A percentile compares a stretch with the other conserved stretches of the same genome.
These are phyloP conservation scores for Urocitellus parryii DNA, from an alignment of 2,113 vertebrate genomes.

Conservation along the genomic window DNA sequence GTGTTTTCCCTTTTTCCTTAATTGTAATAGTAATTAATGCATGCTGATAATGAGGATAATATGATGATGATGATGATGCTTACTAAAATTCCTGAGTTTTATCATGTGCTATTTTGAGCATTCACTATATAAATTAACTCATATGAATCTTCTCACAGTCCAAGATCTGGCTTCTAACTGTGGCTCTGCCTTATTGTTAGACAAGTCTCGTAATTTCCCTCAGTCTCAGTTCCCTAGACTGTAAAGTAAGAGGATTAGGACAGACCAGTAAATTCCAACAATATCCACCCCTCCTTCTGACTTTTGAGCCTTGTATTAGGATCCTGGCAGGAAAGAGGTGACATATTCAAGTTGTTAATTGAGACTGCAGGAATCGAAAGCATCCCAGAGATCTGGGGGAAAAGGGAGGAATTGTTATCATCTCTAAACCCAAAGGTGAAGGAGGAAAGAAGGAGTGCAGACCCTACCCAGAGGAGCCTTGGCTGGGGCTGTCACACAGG, in stretches of 20 bases:
- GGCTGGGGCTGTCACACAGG: background rate
- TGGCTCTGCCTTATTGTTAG: background rate
- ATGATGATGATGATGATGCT: background rate
- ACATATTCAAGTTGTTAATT: background rate
- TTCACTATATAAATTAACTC: background rate
- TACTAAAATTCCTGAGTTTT: background rate
- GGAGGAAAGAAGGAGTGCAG: background rate
- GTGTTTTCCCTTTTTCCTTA: background rate
- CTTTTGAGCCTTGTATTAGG: background rate
- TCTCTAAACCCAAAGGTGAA: background rate
- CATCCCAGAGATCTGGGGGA: background rate
- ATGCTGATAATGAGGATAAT: background rate
- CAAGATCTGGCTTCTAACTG: background rate
- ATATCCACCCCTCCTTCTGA: background rate
- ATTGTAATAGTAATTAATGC: background rate
- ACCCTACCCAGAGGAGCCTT: background rate
- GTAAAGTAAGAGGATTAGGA: constrained; percentile 2
- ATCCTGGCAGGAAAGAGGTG: background rate
- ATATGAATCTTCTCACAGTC: background rate
- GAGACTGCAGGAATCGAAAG: background rate
- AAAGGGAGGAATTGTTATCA: background rate
- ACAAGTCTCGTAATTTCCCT: constrained; percentile 1
- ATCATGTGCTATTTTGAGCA: background rate
- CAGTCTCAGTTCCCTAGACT: background rate
- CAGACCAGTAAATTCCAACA: background rate